Base-by-base conservation (phyloP, 2,888 invertebrate species). In the Augiades crinisus region DNA sequence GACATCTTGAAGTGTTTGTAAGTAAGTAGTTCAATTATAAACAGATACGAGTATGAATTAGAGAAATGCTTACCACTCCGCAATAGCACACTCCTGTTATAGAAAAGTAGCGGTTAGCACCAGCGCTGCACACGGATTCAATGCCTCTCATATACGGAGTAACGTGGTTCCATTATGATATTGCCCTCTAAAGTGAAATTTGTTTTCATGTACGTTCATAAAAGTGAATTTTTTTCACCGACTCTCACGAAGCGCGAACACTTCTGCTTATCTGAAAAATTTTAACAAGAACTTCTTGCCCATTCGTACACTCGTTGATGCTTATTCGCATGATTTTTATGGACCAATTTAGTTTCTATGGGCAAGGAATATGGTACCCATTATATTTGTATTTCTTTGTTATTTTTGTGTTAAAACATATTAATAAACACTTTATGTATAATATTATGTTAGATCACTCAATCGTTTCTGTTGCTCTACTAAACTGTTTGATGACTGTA, bases 101-200 rank as follows among this genome's bases (percentile, higher is more conserved):
- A 75, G 72, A 70, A 73, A 70, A 71, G 68, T 68, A 61, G 75
- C 72, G 78, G 78, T 78, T 75, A 75, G 68, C 67, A 66, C 64
- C 68, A 67, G 68, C 68, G 70, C 67, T 63, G 57, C 65, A 65
- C 68, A 67, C 71, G 75, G 71, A 77, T 78, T 74, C 74, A 73
- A 71, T 77, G 72, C 70, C 61, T 68, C 72, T 78, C 70, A 62
- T 69, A 74, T 72, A 74, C 65, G 73, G 75, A 77, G 74, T 76
- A 72, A 71, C 74, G 65, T 67, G 57, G 68, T 72, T 82, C 86
- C 89, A 89, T 89, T 88, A 89, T 84, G 84, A 83, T 81, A 90
- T 89, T 89, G 81, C 81, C 73, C 73, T 78, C 75, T 70, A 78
- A n/a, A 81, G 81, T 80, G 74, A 81, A 78, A 86, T 87, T 86